Conservation (phyloP, 2,888 invertebrate species). For the Notodonta dromedarius region DNA sequence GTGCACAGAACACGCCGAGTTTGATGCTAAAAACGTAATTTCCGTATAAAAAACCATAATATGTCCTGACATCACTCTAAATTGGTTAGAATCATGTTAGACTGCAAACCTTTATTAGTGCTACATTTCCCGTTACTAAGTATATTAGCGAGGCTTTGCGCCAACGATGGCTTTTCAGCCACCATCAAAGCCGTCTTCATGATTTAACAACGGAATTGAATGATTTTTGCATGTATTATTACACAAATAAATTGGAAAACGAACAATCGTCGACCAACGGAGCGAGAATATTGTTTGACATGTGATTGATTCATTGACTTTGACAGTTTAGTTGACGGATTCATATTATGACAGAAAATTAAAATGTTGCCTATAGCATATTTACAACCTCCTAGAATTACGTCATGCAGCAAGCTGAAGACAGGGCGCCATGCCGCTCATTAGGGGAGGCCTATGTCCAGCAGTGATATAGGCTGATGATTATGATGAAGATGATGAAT, state of each 20-base stretch:
- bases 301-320: no score
- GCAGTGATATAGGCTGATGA: no score
- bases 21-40: slow-evolving; percentile 72
- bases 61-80: slow-evolving; percentile 8
- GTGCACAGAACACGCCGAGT: slow-evolving; percentile 96
- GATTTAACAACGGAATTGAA: slow-evolving; percentile 38
- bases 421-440: no score
- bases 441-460: no score
- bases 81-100: slow-evolving; percentile 11
- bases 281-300: neutral
- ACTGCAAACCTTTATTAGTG: slow-evolving; percentile 88
- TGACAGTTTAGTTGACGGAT: no score
- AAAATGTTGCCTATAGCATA: no score
- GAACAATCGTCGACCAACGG: neutral
- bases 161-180: slow-evolving; percentile 99
- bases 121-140: slow-evolving; percentile 93
- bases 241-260: neutral
- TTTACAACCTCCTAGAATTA: no score
- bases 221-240: slow-evolving; percentile 18
- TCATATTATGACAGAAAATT: no score
- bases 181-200: slow-evolving; percentile 98
- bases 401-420: no score
- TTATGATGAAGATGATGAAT: no score
- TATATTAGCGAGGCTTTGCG: slow-evolving; percentile 96
- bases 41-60: neutral